These are phyloP conservation scores for Nycticebus coucang DNA, from an alignment of 2,113 vertebrate species.

Conservation along the genomic window DNA sequence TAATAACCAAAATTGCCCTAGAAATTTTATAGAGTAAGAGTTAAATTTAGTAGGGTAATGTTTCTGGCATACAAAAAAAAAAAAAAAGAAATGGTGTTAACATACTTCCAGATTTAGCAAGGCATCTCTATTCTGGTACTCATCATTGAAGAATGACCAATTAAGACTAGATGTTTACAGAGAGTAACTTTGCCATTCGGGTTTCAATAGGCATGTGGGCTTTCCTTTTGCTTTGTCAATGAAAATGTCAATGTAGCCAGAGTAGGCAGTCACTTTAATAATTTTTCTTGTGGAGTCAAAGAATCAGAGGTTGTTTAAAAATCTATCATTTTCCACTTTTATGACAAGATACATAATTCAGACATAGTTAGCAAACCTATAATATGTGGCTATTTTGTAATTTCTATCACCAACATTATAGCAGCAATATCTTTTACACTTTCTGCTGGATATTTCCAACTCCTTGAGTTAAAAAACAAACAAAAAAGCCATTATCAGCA, in stretches of 20 bases:
- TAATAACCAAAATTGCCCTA: neutral
- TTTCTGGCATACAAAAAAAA: neutral
- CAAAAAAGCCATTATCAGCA: neutral
- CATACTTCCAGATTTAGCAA: neutral
- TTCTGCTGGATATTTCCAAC: neutral
- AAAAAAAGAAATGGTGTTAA: neutral
- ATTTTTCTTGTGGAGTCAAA: neutral
- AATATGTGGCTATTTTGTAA: neutral
- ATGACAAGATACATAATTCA: neutral
- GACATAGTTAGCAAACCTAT: neutral
- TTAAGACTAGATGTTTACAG: neutral
- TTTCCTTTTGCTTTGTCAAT: neutral
- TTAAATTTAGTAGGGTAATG: neutral
- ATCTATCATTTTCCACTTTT: neutral
- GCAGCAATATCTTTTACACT: neutral
- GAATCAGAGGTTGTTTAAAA: neutral
- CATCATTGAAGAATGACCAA: neutral
- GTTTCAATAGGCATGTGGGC: neutral
- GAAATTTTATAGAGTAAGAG: neutral
- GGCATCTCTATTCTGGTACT: neutral
- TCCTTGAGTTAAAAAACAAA: conserved; percentile 49
- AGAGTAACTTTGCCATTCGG: neutral
- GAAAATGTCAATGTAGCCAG: neutral
- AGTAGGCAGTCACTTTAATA: neutral
- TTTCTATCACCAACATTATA: neutral